Evolutionary conservation across 2,888 invertebrate genomes (phyloP).

Genomic region (Ganaspis brasiliensis): DNA sequence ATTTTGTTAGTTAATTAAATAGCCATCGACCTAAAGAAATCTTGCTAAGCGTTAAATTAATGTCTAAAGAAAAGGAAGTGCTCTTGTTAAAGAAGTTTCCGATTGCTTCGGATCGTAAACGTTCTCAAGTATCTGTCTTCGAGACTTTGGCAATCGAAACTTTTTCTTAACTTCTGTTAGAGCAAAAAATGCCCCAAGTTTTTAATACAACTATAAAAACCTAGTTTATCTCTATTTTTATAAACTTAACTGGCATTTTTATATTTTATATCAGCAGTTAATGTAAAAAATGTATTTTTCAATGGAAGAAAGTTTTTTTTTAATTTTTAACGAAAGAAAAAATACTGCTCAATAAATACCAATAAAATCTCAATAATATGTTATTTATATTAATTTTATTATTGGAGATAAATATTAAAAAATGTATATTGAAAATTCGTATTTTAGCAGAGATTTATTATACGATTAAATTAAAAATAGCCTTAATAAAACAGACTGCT

Average conservation of each 20-base stretch:
- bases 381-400: too few species aligned
- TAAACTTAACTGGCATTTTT: not conserved
- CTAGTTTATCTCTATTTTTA: not conserved
- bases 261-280: too few species aligned
- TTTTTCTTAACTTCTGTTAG: not conserved
- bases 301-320: too few species aligned
- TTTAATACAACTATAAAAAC: not conserved
- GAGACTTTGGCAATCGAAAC: conserved; percentile 29
- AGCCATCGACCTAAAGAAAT: not conserved
- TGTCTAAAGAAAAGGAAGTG: conserved; percentile 14
- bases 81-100: conserved; percentile 30
- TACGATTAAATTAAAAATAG: not conserved
- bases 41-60: not conserved
- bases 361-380: too few species aligned
- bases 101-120: conserved; percentile 9
- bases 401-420: too few species aligned
- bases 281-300: too few species aligned
- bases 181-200: conserved; percentile 4
- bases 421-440: too few species aligned
- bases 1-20: not conserved
- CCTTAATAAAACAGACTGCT: conserved; percentile 26
- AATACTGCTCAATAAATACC: too few species aligned
- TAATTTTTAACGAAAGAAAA: too few species aligned
- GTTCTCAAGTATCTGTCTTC: conserved; percentile 6
- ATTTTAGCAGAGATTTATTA: not conserved